These are phyloP conservation scores for Drosophila suzukii DNA, from an alignment of 1,140 invertebrate genomes.

Conservation along the genomic window DNA sequence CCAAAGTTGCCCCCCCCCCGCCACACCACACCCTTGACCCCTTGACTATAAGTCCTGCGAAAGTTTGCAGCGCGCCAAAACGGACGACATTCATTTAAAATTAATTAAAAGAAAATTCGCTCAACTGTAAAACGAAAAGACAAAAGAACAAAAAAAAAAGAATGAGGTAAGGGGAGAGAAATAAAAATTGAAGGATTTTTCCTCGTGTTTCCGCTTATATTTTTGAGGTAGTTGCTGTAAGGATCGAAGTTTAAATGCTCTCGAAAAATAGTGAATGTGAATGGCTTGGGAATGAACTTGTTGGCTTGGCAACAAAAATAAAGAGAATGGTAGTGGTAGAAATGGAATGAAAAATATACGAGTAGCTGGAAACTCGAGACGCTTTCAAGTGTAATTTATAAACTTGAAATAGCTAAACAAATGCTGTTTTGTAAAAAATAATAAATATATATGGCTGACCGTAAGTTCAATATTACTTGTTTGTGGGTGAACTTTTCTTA, in stretches of 20 bases:
- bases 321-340: neutral
- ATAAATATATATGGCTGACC: no score
- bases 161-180: conserved; percentile 36
- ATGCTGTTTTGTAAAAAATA: no score
- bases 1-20: conserved; percentile 23
- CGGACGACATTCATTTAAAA: conserved; percentile 81
- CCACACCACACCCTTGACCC: conserved; percentile 10
- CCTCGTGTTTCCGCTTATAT: conserved; percentile 11
- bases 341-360: conserved; percentile 1
- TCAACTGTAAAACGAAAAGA: conserved; percentile 78
- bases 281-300: conserved; percentile 3
- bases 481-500: no score
- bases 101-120: conserved; percentile 83
- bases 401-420: neutral
- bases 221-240: conserved; percentile 15
- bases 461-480: no score
- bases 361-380: conserved; percentile 3
- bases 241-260: conserved; percentile 57
- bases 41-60: conserved; percentile 37
- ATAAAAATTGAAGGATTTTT: conserved; percentile 61
- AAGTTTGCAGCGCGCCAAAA: conserved; percentile 76
- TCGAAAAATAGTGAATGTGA: conserved; percentile 14
- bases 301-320: conserved; percentile 13
- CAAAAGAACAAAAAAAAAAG: conserved; percentile 63
- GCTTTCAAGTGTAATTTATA: neutral